These are phyloP conservation scores for Tiphia femorata DNA, from an alignment of 2,888 invertebrate species.

Conservation along the genomic window DNA sequence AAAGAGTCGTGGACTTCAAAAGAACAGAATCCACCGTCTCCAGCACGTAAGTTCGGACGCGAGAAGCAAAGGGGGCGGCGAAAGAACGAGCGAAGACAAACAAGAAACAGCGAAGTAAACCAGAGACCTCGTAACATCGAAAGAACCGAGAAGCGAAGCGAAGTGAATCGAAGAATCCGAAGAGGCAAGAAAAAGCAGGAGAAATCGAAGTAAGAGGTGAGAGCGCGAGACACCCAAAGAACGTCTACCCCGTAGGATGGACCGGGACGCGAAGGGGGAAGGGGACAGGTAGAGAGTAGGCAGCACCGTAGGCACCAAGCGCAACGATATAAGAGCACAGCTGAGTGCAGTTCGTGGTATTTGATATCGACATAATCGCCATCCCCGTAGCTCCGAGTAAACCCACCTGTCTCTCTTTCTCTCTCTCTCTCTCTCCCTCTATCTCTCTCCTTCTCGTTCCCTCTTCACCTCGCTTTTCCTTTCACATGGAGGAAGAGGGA, in stretches of 20 bases:
- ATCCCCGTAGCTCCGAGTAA: conserved; percentile 29
- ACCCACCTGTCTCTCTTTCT: conserved; percentile 37
- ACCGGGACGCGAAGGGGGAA: conserved; percentile 17
- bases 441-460: neutral
- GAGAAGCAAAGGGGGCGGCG: conserved; percentile 2
- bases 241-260: too few relatives aligned
- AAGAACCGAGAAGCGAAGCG: conserved; percentile 6
- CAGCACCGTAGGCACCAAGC: conserved; percentile 9
- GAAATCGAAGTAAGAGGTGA: conserved; percentile 7
- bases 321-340: conserved; percentile 29
- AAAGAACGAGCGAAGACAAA: conserved; percentile 22
- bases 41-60: too few relatives aligned
- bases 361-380: conserved; percentile 68
- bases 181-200: conserved; percentile 25
- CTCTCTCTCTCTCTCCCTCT: conserved; percentile 52
- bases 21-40: too few relatives aligned
- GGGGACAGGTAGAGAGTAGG: neutral
- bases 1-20: too few relatives aligned
- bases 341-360: conserved; percentile 68
- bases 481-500: neutral
- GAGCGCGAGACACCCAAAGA: conserved; percentile 14
- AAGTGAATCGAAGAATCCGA: conserved; percentile 4
- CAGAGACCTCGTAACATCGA: neutral
- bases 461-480: neutral
- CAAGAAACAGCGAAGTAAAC: conserved; percentile 19